Evolutionary conservation across 2,797 vertebrate genomes (phyloP).

Genomic region (Antrozous pallidus): DNA sequence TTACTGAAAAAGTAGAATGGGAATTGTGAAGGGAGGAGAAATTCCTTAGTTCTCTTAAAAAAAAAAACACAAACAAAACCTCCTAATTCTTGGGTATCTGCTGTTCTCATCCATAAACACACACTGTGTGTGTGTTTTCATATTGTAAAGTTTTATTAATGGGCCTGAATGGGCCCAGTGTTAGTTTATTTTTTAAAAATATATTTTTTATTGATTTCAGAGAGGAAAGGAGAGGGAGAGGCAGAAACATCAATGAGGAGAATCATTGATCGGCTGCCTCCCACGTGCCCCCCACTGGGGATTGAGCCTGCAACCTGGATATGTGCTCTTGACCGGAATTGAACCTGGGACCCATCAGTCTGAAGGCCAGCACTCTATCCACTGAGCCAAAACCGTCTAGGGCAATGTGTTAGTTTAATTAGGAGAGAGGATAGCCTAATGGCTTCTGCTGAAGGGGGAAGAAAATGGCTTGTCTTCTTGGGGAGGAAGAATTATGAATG

Average conservation of each 20-base stretch:
- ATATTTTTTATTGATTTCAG: too few relatives aligned
- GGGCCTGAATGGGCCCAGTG: neutral
- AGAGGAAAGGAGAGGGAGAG: too few relatives aligned
- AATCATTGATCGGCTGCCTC: too few relatives aligned
- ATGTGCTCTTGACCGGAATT: too few relatives aligned
- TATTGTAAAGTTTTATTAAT: neutral
- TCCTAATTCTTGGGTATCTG: neutral
- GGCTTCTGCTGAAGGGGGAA: neutral
- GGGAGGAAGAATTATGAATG: neutral
- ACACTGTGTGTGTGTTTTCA: neutral
- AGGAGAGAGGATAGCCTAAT: neutral
- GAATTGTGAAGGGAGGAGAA: slow-evolving; percentile 5
- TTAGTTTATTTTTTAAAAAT: too few relatives aligned
- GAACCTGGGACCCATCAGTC: too few relatives aligned
- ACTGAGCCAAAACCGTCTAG: too few relatives aligned
- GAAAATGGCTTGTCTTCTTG: neutral
- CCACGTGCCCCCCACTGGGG: too few relatives aligned
- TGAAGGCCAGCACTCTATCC: too few relatives aligned
- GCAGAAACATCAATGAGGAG: too few relatives aligned
- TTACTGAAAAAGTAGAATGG: neutral
- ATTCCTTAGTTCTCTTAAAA: slow-evolving; percentile 1
- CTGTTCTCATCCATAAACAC: neutral
- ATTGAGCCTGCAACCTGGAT: too few relatives aligned
- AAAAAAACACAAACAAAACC: too few relatives aligned
- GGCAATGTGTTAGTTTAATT: neutral